Evolutionary conservation across 1,140 invertebrate species (phyloP).

Genomic region (Zelostemma sp.): DNA sequence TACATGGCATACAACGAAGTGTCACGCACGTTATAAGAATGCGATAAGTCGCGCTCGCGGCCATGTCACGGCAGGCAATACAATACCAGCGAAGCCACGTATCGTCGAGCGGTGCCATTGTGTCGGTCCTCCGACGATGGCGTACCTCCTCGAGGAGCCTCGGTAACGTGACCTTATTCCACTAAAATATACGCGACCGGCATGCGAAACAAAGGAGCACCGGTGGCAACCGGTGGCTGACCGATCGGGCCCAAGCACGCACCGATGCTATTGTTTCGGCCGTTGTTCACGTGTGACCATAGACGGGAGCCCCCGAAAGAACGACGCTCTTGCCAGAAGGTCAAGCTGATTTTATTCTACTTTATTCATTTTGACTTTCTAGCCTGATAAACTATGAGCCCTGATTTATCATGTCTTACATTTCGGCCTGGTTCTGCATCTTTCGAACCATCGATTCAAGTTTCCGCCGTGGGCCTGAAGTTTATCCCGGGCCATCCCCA

Average conservation of each 20-base stretch:
- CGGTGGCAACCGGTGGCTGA: slow-evolving; percentile 31
- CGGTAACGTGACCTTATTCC: slow-evolving; percentile 63
- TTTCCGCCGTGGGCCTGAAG: no score
- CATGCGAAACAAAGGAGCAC: slow-evolving; percentile 55
- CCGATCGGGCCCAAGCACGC: slow-evolving; percentile 55
- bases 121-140: slow-evolving; percentile 54
- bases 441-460: no score
- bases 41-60: slow-evolving; percentile 60
- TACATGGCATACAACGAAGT: slow-evolving; percentile 46
- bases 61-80: slow-evolving; percentile 51
- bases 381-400: slow-evolving; percentile 2
- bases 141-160: slow-evolving; percentile 50
- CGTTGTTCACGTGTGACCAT: slow-evolving; percentile 38
- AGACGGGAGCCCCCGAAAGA: slow-evolving; percentile 25
- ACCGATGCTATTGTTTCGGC: slow-evolving; percentile 47
- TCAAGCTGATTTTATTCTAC: slow-evolving; percentile 26
- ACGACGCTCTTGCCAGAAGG: slow-evolving; percentile 35
- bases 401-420: background rate
- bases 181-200: slow-evolving; percentile 59
- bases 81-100: slow-evolving; percentile 42
- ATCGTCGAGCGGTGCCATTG: slow-evolving; percentile 56
- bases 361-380: slow-evolving; percentile 14
- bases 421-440: background rate
- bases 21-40: slow-evolving; percentile 65
- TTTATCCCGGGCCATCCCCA: no score